Evolutionary conservation across 2,888 invertebrate species (phyloP).

Genomic region (Amiota minor): DNA sequence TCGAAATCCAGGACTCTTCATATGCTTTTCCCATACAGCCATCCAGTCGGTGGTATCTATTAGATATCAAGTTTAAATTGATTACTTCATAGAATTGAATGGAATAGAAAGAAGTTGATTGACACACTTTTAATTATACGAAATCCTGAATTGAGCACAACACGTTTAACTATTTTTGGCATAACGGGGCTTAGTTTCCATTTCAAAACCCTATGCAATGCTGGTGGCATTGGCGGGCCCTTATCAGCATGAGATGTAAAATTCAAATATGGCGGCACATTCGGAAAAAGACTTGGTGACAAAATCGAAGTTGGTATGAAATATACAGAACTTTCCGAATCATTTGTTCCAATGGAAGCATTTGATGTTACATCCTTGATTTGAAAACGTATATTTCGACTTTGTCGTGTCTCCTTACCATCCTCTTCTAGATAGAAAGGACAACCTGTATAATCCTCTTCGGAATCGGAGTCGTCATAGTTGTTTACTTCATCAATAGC

Average conservation of each 20-base stretch:
- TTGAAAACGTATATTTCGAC: constrained; percentile 58
- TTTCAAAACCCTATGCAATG: constrained; percentile 86
- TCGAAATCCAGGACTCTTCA: constrained; percentile 92
- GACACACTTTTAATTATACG: constrained; percentile 85
- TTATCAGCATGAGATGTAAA: constrained; percentile 82
- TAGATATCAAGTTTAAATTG: no score
- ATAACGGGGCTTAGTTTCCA: constrained; percentile 97
- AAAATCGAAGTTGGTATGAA: constrained; percentile 70
- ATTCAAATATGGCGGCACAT: constrained; percentile 85
- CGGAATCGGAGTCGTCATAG: constrained; percentile 69
- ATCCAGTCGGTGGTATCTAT: constrained; percentile 91
- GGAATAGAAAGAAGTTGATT: neutral
- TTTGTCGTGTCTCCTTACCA: constrained; percentile 58
- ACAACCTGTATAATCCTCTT: constrained; percentile 68
- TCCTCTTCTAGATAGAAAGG: constrained; percentile 67
- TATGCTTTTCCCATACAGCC: constrained; percentile 98
- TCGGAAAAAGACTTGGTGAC: constrained; percentile 79
- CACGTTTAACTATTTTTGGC: constrained; percentile 92
- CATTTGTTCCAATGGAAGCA: constrained; percentile 51
- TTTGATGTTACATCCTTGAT: constrained; percentile 45
- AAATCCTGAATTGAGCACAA: constrained; percentile 89
- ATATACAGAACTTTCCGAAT: constrained; percentile 55
- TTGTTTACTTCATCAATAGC: constrained; percentile 69
- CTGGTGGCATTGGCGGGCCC: constrained; percentile 78
- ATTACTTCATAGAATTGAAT: neutral